Evolutionary conservation across 2,888 invertebrate species (phyloP), one percentile per base, ranked within the genome.

Genomic region (Dynastes maya): DNA sequence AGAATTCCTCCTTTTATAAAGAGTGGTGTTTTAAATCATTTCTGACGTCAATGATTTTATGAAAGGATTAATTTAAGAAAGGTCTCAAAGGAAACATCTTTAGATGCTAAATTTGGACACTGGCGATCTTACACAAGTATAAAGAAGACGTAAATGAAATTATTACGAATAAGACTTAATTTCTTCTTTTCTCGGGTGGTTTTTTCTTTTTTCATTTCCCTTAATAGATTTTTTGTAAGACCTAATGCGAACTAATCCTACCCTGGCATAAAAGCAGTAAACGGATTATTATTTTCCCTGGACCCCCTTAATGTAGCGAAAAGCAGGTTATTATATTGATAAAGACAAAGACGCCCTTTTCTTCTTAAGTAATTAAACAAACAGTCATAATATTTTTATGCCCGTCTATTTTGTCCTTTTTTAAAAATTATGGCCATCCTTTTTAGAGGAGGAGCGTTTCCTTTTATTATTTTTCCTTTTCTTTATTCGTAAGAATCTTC

Each of bases 281-380:
- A 83, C 82, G 83, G 82, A 83, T 82, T 82, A 83, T 81, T 81
- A 81, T 81, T 82, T 82, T 77, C 16, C 32, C 2, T 22, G 67
- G 76, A 29, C 81, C 77, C 77, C 76, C 61, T 45, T 45, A 78
- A 76, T 76, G 55, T 58, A 58, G 80, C 79, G 81, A 79, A 22
- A 82, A 82, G 82, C 81, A 80, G 1, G 79, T 81, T 82, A 81
- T 82, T 82, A 82, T 82, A 82, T 82, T 82, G 80, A 82, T 81
- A 81, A 81, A 82, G 81, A 80, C 70, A 70, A 27, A 32, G 82
- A 82, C 78, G 80, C 80, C 79, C 77, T 55, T 55, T 16, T 55
- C 16, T n/a, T 55, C 76, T 82, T 84, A 83, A 84, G 83, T 84
- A 83, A 83, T 83, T 84, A 84, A 81, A 84, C 81, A 83, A 83